These are phyloP conservation scores for Lasaia peninsularis DNA, from an alignment of 1,140 invertebrate genomes.

Conservation along the genomic window DNA sequence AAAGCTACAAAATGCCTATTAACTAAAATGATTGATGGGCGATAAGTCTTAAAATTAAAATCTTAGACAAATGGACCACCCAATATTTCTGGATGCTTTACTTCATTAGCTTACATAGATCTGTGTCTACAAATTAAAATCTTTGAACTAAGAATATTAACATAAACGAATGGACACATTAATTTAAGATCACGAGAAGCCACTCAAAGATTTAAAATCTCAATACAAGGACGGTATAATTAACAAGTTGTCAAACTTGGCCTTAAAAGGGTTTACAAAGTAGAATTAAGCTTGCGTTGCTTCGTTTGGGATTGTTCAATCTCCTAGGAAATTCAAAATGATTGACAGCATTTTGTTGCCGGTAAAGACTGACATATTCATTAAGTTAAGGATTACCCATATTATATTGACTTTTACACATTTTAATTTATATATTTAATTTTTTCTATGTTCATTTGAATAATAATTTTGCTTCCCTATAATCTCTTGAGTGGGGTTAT, in stretches of 20 bases:
- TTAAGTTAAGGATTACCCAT: neutral
- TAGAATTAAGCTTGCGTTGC: neutral
- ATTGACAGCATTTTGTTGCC: neutral
- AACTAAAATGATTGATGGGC: too few relatives aligned
- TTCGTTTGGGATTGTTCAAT: neutral
- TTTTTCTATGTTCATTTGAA: too few relatives aligned
- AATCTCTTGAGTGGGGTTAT: too few relatives aligned
- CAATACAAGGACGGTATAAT: slow-evolving; percentile 3
- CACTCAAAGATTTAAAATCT: neutral
- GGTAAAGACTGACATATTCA: neutral
- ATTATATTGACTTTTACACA: too few relatives aligned
- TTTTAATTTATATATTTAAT: too few relatives aligned
- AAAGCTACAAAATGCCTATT: too few relatives aligned
- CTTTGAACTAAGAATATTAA: neutral
- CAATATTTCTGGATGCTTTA: too few relatives aligned
- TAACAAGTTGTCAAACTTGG: slow-evolving; percentile 1
- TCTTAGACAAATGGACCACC: too few relatives aligned
- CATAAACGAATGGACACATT: neutral
- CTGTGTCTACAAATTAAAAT: neutral
- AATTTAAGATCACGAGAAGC: neutral
- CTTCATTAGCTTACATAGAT: neutral
- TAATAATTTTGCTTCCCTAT: too few relatives aligned
- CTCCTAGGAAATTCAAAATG: neutral
- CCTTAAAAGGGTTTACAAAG: slow-evolving; percentile 5
- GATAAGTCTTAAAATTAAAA: too few relatives aligned